Conservation (phyloP, 64 coral and sea anemone species). For the Platygyra sinensis region DNA sequence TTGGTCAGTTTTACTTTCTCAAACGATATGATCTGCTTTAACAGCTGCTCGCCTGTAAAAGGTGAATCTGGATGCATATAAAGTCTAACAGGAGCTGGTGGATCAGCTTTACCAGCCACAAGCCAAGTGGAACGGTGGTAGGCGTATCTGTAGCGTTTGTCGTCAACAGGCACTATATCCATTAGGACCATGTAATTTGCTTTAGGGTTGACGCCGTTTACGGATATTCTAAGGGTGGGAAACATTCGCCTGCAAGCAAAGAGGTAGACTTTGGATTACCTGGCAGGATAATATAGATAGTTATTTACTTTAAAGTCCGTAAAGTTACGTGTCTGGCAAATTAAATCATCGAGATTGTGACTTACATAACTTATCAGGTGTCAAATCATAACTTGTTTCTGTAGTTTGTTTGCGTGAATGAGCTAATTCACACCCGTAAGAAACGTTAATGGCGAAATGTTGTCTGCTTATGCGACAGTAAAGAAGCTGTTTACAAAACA, state of each 20-base stretch:
- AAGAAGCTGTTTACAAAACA: slow-evolving; percentile 52
- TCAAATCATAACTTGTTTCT: slow-evolving; percentile 15
- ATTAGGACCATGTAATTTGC: slow-evolving; percentile 98
- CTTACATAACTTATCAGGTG: slow-evolving; percentile 23
- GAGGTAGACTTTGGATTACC: not conserved
- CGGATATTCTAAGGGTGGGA: slow-evolving; percentile 90
- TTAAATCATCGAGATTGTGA: slow-evolving; percentile 1
- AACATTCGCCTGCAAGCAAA: slow-evolving; percentile 85
- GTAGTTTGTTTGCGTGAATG: slow-evolving; percentile 41
- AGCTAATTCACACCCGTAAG: not conserved
- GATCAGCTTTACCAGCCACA: slow-evolving; percentile 96
- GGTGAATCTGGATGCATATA: slow-evolving; percentile 99
- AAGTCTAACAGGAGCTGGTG: slow-evolving; percentile 89
- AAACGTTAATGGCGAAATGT: not conserved
- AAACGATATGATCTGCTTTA: slow-evolving; percentile 95
- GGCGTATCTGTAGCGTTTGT: slow-evolving; percentile 97
- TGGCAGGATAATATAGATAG: not conserved
- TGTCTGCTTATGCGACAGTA: slow-evolving; percentile 20
- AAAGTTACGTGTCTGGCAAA: not conserved
- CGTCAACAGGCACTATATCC: slow-evolving; percentile 98
- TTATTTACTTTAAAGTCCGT: not conserved
- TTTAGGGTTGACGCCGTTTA: slow-evolving; percentile 91
- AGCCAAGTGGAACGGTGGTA: slow-evolving; percentile 99
- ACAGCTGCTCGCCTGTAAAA: slow-evolving; percentile 97
- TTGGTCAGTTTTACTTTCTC: slow-evolving; percentile 99